Conservation (phyloP, 1,140 invertebrate genomes). For the Capitella teleta region DNA sequence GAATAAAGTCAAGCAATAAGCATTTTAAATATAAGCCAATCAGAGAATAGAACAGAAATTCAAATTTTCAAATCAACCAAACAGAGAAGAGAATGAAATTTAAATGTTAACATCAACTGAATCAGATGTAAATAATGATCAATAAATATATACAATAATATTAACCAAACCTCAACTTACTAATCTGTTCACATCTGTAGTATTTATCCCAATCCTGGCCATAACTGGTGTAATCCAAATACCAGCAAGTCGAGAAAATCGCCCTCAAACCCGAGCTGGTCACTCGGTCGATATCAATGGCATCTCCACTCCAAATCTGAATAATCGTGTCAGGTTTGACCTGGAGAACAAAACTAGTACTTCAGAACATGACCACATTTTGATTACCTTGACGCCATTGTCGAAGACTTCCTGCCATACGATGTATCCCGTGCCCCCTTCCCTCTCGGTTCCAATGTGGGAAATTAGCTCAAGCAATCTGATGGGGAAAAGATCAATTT, state of each 20-base stretch:
- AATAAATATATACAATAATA: too few species aligned
- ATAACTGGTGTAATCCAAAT: constrained; percentile 61
- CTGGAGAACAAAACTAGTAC: background rate
- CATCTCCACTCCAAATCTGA: constrained; percentile 42
- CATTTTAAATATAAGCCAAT: too few species aligned
- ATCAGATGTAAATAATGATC: too few species aligned
- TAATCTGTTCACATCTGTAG: constrained; percentile 56
- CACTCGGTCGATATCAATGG: constrained; percentile 37
- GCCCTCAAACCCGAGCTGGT: constrained; percentile 51
- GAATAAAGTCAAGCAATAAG: too few species aligned
- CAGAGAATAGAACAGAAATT: too few species aligned
- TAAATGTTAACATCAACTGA: too few species aligned
- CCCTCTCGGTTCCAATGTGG: constrained; percentile 1
- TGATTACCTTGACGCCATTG: constrained; percentile 52
- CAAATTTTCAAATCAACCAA: too few species aligned
- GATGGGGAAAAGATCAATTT: constrained; percentile 3
- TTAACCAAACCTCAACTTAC: too few species aligned
- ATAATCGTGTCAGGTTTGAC: constrained; percentile 4
- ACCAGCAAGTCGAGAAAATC: constrained; percentile 71
- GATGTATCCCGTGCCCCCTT: constrained; percentile 43
- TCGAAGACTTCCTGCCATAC: constrained; percentile 90
- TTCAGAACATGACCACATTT: background rate
- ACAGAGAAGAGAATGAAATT: too few species aligned
- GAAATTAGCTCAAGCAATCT: constrained; percentile 46
- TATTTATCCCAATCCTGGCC: constrained; percentile 66